Evolutionary conservation across 2,797 vertebrate genomes (phyloP).

Genomic region (Smutsia temminckii): DNA sequence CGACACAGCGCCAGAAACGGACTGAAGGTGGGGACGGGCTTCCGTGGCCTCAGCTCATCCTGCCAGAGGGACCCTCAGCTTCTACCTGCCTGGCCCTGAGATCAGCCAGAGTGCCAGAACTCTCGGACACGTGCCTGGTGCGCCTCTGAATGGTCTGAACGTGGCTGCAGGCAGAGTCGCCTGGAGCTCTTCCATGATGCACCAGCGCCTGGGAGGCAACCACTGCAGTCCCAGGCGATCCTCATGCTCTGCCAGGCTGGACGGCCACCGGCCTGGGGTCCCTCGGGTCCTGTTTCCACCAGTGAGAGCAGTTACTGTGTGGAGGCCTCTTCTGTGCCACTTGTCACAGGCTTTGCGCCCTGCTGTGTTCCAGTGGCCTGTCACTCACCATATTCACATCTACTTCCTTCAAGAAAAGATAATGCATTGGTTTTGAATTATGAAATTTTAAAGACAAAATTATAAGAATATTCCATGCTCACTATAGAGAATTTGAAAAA

Average conservation of each 20-base stretch:
- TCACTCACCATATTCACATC: background rate
- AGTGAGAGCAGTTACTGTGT: too few species aligned
- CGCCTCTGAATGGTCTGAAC: background rate
- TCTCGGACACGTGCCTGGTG: background rate
- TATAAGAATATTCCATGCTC: background rate
- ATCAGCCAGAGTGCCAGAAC: background rate
- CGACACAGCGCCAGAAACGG: background rate
- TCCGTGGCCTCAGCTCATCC: background rate
- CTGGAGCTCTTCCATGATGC: background rate
- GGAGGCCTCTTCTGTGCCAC: background rate
- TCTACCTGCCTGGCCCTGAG: background rate
- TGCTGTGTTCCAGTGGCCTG: background rate
- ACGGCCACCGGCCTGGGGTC: background rate
- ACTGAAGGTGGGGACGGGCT: background rate
- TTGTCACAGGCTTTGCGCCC: background rate
- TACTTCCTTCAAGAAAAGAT: constrained; percentile 22
- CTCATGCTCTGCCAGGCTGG: background rate
- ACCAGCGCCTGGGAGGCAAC: background rate
- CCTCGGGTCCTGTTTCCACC: background rate
- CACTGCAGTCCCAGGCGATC: background rate
- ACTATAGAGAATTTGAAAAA: constrained; percentile 35
- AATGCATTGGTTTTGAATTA: background rate
- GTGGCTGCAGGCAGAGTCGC: background rate
- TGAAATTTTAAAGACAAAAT: constrained; percentile 16
- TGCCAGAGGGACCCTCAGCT: background rate